Evolutionary conservation across 2,888 invertebrate species (phyloP).

Genomic region (Anthrax anthrax): DNA sequence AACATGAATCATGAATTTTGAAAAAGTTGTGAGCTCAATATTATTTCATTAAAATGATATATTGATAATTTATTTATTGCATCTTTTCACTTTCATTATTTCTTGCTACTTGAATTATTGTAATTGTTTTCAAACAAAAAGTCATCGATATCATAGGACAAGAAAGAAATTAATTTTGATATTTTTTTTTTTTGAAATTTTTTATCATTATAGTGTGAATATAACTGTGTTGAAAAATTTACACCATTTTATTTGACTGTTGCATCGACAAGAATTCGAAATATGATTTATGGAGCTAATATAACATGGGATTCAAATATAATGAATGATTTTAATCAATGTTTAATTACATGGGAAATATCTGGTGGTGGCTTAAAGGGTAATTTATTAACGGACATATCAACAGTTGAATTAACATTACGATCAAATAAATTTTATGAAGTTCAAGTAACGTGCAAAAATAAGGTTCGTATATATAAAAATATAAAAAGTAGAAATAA

Average conservation of each 20-base stretch:
- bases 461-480: conserved; percentile 22
- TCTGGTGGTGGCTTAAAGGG: conserved; percentile 69
- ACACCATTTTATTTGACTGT: conserved; percentile 23
- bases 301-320: conserved; percentile 26
- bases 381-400: conserved; percentile 67
- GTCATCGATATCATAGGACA: too few relatives aligned
- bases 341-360: conserved; percentile 72
- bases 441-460: conserved; percentile 49
- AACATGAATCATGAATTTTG: too few relatives aligned
- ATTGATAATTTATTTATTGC: too few relatives aligned
- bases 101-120: too few relatives aligned
- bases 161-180: too few relatives aligned
- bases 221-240: conserved; percentile 24
- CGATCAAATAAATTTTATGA: conserved; percentile 71
- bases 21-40: too few relatives aligned
- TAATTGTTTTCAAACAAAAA: too few relatives aligned
- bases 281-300: conserved; percentile 22
- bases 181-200: too few relatives aligned
- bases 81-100: too few relatives aligned
- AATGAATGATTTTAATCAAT: conserved; percentile 35
- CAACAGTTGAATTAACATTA: conserved; percentile 60
- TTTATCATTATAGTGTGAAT: conserved; percentile 21
- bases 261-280: conserved; percentile 22
- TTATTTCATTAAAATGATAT: too few relatives aligned
- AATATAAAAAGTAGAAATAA: too few relatives aligned